Base-by-base conservation (phyloP, 64 coral and sea anemone species). In the Cladopsammia gracilis region DNA sequence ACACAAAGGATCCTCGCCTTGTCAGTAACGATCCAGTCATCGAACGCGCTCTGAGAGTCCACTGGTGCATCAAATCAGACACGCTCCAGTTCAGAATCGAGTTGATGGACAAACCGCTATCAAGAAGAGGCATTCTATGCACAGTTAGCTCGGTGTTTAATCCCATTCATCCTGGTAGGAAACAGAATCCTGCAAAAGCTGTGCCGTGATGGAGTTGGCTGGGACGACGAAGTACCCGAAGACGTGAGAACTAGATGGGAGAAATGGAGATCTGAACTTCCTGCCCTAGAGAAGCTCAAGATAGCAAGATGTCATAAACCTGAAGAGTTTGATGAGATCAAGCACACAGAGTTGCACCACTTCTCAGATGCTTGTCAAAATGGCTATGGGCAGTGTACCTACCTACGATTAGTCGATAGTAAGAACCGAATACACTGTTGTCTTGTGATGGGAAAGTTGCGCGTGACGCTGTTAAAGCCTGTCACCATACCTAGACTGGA, bases 261-360 rank as follows among this genome's bases (percentile, higher is more conserved):
- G 48, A 90, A 79, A 59, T 90, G 88, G 88, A 54, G 88, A 25
- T 64, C 88, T 15, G 74, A 78, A 72, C 46, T 87, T 45, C 84
- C 24, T 11, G 46, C 70, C 7, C 44, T 87, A 51, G 62, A 72
- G 20, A n/a, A n/a, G n/a, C n/a, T n/a, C n/a, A n/a, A n/a, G n/a
- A n/a, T n/a, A n/a, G n/a, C n/a, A n/a, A n/a, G 53, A 56, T 56
- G 53, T 11, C 53, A 56, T 11, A 56, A 64, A 86, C n/a, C 45
- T 46, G 1, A 86, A 86, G 82, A 48, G n/a, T n/a, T n/a, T n/a
- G n/a, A n/a, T n/a, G n/a, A n/a, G n/a, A n/a, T n/a, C n/a, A n/a
- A n/a, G n/a, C 47, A 46, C n/a, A 46, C 42, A 58, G 82, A 86
- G 11, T 56, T 56, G 53, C 53, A 56, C 11, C 53, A 56, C 53